Conservation (phyloP, 2,797 vertebrate species). For the Hirundo rustica region DNA sequence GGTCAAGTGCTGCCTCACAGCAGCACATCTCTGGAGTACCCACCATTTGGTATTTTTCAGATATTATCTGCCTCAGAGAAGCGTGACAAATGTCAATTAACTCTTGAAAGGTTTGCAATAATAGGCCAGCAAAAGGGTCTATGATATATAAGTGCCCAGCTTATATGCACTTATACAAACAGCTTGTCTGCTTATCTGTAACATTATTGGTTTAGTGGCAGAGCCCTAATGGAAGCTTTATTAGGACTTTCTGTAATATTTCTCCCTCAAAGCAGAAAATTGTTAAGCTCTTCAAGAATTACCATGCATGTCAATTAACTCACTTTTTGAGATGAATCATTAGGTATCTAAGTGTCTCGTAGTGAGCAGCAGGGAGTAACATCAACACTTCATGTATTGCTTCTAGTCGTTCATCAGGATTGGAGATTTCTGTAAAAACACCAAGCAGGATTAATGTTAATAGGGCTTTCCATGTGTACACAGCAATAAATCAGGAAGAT, state of each 20-base stretch:
- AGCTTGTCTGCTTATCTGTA: constrained; percentile 3
- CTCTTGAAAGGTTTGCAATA: neutral
- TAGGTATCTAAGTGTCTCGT: constrained; percentile 90
- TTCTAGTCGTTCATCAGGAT: constrained; percentile 91
- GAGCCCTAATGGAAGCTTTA: neutral
- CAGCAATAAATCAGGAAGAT: constrained; percentile 31
- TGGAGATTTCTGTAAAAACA: constrained; percentile 83
- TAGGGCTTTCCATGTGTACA: neutral
- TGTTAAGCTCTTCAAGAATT: constrained; percentile 3
- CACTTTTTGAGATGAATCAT: constrained; percentile 86
- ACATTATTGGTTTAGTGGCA: neutral
- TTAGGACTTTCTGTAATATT: neutral
- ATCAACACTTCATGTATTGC: constrained; percentile 91
- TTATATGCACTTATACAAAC: neutral
- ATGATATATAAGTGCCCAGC: neutral
- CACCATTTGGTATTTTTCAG: neutral
- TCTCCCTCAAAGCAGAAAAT: constrained; percentile 34
- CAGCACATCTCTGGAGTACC: neutral
- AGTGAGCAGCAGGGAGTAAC: constrained; percentile 94
- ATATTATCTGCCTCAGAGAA: neutral
- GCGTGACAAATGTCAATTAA: neutral
- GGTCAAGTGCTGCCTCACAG: neutral
- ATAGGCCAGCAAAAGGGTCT: neutral
- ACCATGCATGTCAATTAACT: constrained; percentile 48
- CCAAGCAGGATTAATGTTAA: constrained; percentile 24